Evolutionary conservation across 2,888 invertebrate species (phyloP), one percentile per base, ranked within the genome.

Genomic region (Erebia palarica): DNA sequence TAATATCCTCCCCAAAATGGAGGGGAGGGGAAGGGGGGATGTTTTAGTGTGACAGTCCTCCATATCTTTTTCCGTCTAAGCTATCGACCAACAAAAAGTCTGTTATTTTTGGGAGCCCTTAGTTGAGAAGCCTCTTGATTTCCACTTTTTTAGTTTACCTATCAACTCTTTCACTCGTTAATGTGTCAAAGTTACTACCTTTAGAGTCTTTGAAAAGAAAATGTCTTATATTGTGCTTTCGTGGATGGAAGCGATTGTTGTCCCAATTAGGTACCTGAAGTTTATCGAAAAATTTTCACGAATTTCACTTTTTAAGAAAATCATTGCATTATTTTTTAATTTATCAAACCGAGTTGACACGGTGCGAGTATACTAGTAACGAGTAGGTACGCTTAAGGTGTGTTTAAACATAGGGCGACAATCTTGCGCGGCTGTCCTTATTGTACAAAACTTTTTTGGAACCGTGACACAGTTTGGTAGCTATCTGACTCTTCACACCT

Each of bases 251-350:
- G 53, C 51, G 18, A 65, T 61, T 58, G 21, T 68, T 88, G 87
- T 88, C 91, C 89, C 87, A 83, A 80, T 83, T 88, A 87, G 91
- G 92, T 92, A 92, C 92, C 92, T 92, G 91, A 92, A 81, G 78
- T 83, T 82, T 83, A 85, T 86, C 81, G 80, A 66, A 86, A 86
- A 85, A 78, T 74, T 78, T 78, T 79, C 78, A 80, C 77, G 69
- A 75, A 74, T 75, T 76, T 78, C 73, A 76, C 70, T 73, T 65
- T 73, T 73, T 65, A 65, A 42, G 60, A 57, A 72, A 75, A 77
- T 76, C 76, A 75, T 77, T 71, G 73, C 76, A 75, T 78, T 70
- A 69, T 75, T 78, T 77, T 77, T 75, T 77, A 76, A 63, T 63
- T 27, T 63, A 63, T 63, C n/a, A 18, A 21, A 21, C 49, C 18